A percentile compares a stretch with the other conserved stretches of the same genome.
Conservation (phyloP, 1,140 invertebrate species). For the Heliothis virescens region DNA sequence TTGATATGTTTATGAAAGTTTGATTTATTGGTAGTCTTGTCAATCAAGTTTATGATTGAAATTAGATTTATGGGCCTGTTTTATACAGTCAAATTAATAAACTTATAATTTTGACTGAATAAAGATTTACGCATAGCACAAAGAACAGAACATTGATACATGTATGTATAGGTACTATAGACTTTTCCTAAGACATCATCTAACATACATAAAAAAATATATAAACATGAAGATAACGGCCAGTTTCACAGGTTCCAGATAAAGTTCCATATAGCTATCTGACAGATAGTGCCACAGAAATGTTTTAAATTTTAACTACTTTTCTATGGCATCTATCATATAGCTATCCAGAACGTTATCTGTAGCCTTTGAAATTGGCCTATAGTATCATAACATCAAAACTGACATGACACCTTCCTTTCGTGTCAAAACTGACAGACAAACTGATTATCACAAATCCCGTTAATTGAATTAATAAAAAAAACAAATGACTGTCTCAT, state of each 20-base stretch:
- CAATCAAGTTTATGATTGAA: background rate
- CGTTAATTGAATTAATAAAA: conserved; percentile 10
- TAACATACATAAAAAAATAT: too few relatives aligned
- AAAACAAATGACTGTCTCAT: conserved; percentile 33
- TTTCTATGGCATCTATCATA: too few relatives aligned
- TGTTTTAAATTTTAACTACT: too few relatives aligned
- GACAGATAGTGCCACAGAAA: too few relatives aligned
- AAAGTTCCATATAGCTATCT: too few relatives aligned
- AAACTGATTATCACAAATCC: background rate
- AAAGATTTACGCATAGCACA: too few relatives aligned
- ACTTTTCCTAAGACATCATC: background rate
- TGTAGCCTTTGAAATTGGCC: background rate
- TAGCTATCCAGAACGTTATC: too few relatives aligned
- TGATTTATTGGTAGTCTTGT: background rate
- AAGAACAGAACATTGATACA: too few relatives aligned
- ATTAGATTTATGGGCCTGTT: background rate
- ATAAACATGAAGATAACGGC: too few relatives aligned
- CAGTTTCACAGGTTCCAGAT: background rate
- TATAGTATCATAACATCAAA: background rate
- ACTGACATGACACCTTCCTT: background rate
- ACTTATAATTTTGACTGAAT: too few relatives aligned
- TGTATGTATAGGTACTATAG: too few relatives aligned
- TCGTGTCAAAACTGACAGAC: background rate
- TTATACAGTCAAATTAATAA: too few relatives aligned
- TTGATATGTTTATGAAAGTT: background rate